Percentiles rank a stretch among this genome's conserved stretches.
Conservation (phyloP, 2,797 vertebrate species). For the Rhabdomys pumilio region DNA sequence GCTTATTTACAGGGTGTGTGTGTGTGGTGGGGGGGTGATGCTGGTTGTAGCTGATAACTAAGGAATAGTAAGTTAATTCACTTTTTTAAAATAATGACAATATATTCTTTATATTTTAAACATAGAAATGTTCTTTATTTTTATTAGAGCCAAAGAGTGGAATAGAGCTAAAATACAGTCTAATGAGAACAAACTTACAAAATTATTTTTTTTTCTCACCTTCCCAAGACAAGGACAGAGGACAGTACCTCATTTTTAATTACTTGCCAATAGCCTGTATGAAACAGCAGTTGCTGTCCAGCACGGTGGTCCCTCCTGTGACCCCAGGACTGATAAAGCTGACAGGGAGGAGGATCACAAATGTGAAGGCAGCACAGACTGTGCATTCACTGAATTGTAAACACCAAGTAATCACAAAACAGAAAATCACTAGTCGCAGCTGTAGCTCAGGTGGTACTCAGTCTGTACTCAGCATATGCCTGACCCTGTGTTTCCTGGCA, state of each 20-base stretch:
- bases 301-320: not conserved
- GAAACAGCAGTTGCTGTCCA: conserved; percentile 77
- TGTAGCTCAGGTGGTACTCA: not conserved
- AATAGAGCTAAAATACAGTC: conserved; percentile 81
- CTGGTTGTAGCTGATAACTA: conserved; percentile 77
- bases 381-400: not conserved
- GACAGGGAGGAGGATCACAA: not conserved
- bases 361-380: not conserved
- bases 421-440: conserved; percentile 76
- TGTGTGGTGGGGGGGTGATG: conserved; percentile 9
- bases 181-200: conserved; percentile 84
- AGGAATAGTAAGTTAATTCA: conserved; percentile 77
- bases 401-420: not conserved
- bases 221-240: conserved; percentile 84
- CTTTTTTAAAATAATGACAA: conserved; percentile 83
- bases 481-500: not conserved
- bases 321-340: not conserved
- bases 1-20: conserved; percentile 40
- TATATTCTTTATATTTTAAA: conserved; percentile 76
- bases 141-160: conserved; percentile 57
- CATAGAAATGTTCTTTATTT: not conserved
- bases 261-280: conserved; percentile 76
- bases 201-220: conserved; percentile 84
- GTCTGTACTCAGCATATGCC: too few relatives aligned
- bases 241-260: conserved; percentile 81